Conservation (phyloP, 2,888 invertebrate genomes). For the Apotomis betuletana region DNA sequence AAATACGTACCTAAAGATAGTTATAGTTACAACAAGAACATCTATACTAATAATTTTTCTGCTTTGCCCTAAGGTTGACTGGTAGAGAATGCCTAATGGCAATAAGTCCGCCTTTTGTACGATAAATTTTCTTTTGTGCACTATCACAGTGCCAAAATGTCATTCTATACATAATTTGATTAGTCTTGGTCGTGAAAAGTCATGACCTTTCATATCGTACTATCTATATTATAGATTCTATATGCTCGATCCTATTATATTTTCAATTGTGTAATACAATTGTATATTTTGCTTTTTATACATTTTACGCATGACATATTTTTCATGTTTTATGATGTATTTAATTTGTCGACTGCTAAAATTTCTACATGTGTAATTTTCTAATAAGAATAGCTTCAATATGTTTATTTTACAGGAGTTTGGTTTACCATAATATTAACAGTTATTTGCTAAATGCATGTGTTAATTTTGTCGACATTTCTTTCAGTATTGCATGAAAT, state of each 20-base stretch:
- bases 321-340: neutral
- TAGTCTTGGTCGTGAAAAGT: no score
- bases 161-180: no score
- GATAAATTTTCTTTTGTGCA: no score
- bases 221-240: neutral
- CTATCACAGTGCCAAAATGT: no score
- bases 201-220: neutral
- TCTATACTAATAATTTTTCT: no score
- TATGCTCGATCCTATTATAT: neutral
- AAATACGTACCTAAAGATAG: no score
- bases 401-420: constrained; percentile 63
- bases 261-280: constrained; percentile 2
- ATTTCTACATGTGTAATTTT: constrained; percentile 8
- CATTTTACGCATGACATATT: constrained; percentile 9
- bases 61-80: no score
- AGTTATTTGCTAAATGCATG: constrained; percentile 51
- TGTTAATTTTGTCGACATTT: constrained; percentile 53
- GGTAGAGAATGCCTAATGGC: no score
- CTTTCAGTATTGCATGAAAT: constrained; percentile 66
- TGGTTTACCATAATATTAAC: constrained; percentile 47
- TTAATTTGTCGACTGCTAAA: neutral
- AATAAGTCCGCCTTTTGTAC: no score
- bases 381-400: constrained; percentile 42
- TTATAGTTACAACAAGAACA: no score
- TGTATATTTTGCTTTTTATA: constrained; percentile 9